phyloP scores from a whole-genome alignment of 2,888 invertebrate genomes.

The Argynnis bischoffii region DNA sequence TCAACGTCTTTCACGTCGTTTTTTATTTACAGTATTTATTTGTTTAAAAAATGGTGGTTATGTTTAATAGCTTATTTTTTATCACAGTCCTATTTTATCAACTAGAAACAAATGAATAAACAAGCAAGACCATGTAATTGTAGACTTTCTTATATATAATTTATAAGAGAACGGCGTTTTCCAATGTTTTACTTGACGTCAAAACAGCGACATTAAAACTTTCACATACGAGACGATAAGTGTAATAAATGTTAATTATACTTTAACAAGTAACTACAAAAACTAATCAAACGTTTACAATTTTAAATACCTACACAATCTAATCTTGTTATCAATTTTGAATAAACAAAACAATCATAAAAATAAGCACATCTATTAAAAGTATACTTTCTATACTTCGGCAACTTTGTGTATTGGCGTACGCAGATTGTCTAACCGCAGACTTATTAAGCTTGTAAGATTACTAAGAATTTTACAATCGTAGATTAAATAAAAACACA shows the following conservation, averaged over 20 bases:
- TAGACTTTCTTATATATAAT: not conserved
- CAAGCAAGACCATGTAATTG: not conserved
- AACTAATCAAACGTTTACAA: no score
- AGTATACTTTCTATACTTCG: not conserved
- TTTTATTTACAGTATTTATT: not conserved
- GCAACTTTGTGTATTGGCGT: not conserved
- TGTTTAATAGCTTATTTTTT: no score
- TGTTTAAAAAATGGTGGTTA: no score
- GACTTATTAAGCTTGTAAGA: not conserved
- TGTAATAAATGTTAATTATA: no score
- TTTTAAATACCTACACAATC: no score
- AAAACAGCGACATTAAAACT: not conserved
- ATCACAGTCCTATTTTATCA: no score
- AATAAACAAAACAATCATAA: no score
- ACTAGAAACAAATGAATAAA: no score
- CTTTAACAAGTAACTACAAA: no score
- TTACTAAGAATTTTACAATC: slow-evolving; percentile 20
- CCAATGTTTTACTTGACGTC: no score
- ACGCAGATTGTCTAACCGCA: slow-evolving; percentile 8
- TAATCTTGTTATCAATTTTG: no score
- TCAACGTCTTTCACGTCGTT: not conserved
- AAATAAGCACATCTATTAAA: no score
- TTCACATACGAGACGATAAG: not conserved
- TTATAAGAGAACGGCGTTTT: not conserved
- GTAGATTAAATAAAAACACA: slow-evolving; percentile 16